phyloP scores from a whole-genome alignment of 2,888 invertebrate species.

The Drosophila niveifrons region DNA sequence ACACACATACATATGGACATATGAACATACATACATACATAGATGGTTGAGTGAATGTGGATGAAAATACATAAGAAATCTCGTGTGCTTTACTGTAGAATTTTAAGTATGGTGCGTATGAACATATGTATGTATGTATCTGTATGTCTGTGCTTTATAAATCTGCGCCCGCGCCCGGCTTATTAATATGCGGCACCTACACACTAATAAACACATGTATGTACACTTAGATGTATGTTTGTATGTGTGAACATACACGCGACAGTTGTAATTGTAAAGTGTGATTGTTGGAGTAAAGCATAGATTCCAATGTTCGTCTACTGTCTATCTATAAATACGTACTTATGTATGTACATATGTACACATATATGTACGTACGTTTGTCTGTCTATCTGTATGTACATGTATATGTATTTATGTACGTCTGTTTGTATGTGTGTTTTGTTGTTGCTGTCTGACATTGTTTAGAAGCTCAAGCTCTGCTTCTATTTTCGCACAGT shows the following conservation, averaged over 20 bases:
- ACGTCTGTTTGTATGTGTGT: neutral
- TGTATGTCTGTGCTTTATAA: slow-evolving; percentile 10
- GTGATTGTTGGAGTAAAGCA: slow-evolving; percentile 8
- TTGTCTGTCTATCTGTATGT: neutral
- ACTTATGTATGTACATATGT: neutral
- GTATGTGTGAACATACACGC: slow-evolving; percentile 10
- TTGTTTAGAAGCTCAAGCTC: slow-evolving; percentile 19
- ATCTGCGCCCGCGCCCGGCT: slow-evolving; percentile 20
- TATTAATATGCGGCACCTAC: slow-evolving; percentile 22
- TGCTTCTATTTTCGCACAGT: slow-evolving; percentile 20
- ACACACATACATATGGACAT: too few species aligned
- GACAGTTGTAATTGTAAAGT: slow-evolving; percentile 17
- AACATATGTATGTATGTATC: slow-evolving; percentile 8
- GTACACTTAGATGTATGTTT: too few species aligned
- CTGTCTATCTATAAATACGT: slow-evolving; percentile 8
- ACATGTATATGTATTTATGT: neutral
- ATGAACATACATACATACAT: too few species aligned
- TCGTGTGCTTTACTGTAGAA: slow-evolving; percentile 6
- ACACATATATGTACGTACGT: neutral
- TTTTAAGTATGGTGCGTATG: slow-evolving; percentile 8
- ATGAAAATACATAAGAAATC: slow-evolving; percentile 8
- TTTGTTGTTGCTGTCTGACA: neutral
- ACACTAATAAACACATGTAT: slow-evolving; percentile 10
- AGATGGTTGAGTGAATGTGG: slow-evolving; percentile 20
- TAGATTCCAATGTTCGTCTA: slow-evolving; percentile 8